Conservation (phyloP, 2,888 invertebrate genomes). For the Lasioglossum leucozonium region DNA sequence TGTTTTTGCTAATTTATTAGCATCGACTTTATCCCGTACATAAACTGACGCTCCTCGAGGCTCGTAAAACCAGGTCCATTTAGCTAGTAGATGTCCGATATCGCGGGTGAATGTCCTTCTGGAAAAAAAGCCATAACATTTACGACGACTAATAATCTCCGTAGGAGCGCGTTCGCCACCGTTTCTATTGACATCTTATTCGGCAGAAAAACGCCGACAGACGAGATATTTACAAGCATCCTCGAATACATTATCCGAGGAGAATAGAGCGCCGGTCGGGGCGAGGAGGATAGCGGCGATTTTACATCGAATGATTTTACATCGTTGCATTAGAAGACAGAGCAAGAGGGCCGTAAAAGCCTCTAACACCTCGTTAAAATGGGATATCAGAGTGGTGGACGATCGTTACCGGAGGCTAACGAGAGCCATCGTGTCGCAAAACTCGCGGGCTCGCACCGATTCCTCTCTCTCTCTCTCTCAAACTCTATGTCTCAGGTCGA, state of each 20-base stretch:
- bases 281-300: background rate
- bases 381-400: slow-evolving; percentile 2
- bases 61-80: background rate
- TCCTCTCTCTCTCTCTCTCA: background rate
- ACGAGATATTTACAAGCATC: slow-evolving; percentile 1
- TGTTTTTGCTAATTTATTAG: background rate
- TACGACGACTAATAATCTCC: background rate
- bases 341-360: slow-evolving; percentile 20
- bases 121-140: background rate
- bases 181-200: background rate
- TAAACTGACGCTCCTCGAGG: background rate
- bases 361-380: slow-evolving; percentile 49
- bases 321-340: slow-evolving; percentile 17
- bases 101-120: background rate
- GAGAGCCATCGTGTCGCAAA: background rate
- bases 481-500: no score
- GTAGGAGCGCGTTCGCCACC: background rate
- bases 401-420: slow-evolving; percentile 26
- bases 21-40: background rate
- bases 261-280: background rate
- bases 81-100: background rate
- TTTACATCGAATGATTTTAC: background rate
- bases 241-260: slow-evolving; percentile 7
- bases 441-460: background rate
- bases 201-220: background rate